Conservation (phyloP, 2,888 invertebrate species). For the Cryptocheilus praepositus region DNA sequence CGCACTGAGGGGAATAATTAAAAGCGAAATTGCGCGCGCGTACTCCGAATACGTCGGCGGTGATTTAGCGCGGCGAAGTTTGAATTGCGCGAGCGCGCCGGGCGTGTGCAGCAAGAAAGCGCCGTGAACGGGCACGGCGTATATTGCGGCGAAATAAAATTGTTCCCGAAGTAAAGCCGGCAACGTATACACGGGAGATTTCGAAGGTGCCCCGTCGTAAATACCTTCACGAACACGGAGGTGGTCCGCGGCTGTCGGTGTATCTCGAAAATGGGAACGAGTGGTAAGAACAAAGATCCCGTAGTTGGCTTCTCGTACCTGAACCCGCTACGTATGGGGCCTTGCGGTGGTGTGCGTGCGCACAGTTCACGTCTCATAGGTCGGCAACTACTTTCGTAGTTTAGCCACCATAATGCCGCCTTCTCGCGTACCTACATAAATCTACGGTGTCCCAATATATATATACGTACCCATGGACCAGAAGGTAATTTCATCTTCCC, state of each 20-base stretch:
- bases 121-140: too few species aligned
- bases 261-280: conserved; percentile 12
- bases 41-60: too few species aligned
- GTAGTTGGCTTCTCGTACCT: conserved; percentile 1
- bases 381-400: conserved; percentile 37
- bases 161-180: too few species aligned
- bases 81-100: too few species aligned
- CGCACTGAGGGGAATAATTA: too few species aligned
- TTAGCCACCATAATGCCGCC: conserved; percentile 38
- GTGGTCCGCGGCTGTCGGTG: neutral
- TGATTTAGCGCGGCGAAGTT: too few species aligned
- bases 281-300: conserved; percentile 34
- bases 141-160: too few species aligned
- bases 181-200: too few species aligned
- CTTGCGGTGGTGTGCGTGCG: neutral
- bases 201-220: neutral
- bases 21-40: too few species aligned
- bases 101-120: too few species aligned
- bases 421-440: conserved; percentile 58
- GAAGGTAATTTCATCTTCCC: conserved; percentile 53
- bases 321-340: conserved; percentile 18
- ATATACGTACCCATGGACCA: conserved; percentile 26
- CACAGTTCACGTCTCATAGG: conserved; percentile 1
- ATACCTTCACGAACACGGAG: neutral
- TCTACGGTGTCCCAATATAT: conserved; percentile 54